A percentile compares a stretch with the other conserved stretches of the same genome.
Conservation (phyloP, 2,113 vertebrate species). For the Procavia capensis region DNA sequence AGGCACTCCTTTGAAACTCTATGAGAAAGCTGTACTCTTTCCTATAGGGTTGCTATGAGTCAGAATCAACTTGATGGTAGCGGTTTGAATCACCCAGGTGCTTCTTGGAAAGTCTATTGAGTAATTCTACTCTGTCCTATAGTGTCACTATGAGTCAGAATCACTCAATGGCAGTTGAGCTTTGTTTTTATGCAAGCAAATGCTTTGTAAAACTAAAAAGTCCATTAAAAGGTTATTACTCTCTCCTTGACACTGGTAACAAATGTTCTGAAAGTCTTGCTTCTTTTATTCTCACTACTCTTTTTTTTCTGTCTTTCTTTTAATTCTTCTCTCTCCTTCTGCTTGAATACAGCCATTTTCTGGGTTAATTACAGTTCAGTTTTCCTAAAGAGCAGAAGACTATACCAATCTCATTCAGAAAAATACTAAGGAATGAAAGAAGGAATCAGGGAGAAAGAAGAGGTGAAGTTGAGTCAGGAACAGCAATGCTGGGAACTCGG, state of each 20-base stretch:
- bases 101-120: too few relatives aligned
- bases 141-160: too few relatives aligned
- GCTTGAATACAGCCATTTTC: neutral
- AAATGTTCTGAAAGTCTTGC: neutral
- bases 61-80: too few relatives aligned
- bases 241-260: neutral
- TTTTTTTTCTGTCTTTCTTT: neutral
- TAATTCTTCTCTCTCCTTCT: neutral
- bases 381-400: neutral
- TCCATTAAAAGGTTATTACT: neutral
- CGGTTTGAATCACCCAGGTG: too few relatives aligned
- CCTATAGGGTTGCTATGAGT: too few relatives aligned
- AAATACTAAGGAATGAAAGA: neutral
- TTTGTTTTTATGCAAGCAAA: too few relatives aligned
- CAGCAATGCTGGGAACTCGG: neutral
- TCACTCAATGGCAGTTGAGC: too few relatives aligned
- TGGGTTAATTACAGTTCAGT: neutral
- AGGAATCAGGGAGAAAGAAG: neutral
- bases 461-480: too few relatives aligned
- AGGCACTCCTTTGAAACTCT: too few relatives aligned
- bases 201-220: neutral
- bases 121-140: too few relatives aligned
- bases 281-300: neutral
- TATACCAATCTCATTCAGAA: neutral
- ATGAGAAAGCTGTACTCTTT: too few relatives aligned